Conservation (phyloP, 2,113 vertebrate genomes). For the Galeopterus variegatus region DNA sequence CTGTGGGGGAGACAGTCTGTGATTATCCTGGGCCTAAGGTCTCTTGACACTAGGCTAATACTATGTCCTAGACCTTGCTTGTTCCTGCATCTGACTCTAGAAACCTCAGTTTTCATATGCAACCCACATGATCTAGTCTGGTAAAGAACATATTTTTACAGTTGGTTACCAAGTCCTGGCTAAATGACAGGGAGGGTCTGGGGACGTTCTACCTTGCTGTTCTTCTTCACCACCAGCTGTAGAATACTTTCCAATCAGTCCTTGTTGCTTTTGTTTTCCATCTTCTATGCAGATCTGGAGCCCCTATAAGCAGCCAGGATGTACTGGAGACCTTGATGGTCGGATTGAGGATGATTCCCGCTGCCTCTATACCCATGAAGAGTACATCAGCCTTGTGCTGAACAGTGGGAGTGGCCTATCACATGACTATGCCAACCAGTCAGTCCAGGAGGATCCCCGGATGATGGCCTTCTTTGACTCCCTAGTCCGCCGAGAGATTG, state of each 20-base stretch:
- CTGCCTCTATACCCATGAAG: constrained; percentile 98
- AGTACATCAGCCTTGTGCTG: constrained; percentile 98
- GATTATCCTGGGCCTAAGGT: neutral
- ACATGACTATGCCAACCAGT: constrained; percentile 98
- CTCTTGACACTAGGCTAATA: neutral
- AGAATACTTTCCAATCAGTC: neutral
- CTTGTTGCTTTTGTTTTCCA: constrained; percentile 49
- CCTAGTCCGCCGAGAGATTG: constrained; percentile 97
- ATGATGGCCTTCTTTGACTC: constrained; percentile 99
- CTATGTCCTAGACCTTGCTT: neutral
- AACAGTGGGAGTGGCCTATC: constrained; percentile 98
- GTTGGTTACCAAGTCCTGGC: neutral
- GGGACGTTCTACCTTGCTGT: neutral
- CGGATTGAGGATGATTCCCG: constrained; percentile 96
- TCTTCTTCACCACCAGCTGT: neutral
- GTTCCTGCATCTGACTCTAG: neutral
- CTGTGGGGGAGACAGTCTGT: neutral
- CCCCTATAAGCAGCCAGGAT: constrained; percentile 97
- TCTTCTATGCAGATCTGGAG: constrained; percentile 94
- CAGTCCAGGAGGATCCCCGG: constrained; percentile 97
- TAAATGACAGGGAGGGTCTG: neutral
- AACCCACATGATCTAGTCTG: neutral
- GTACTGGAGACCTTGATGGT: constrained; percentile 96
- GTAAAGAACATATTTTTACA: constrained; percentile 46
- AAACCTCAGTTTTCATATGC: neutral